Evolutionary conservation across 1,140 invertebrate genomes (phyloP).

Genomic region (Cotesia typhae): DNA sequence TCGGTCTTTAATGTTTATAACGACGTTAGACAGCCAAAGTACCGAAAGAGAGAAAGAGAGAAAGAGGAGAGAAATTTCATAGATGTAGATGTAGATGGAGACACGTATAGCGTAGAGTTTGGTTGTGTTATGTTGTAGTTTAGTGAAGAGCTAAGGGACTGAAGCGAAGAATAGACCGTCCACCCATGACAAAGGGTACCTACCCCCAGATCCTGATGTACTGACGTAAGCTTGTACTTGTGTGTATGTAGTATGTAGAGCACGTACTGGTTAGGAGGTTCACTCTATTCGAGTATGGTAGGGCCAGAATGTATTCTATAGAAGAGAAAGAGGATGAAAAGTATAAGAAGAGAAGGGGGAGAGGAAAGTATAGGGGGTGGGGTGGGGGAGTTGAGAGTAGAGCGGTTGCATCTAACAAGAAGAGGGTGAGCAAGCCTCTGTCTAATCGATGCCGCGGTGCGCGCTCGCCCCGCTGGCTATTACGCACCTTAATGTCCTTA

Average conservation of each 20-base stretch:
- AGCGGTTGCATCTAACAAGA: slow-evolving; percentile 53
- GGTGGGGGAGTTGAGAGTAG: slow-evolving; percentile 28
- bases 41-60: slow-evolving; percentile 41
- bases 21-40: slow-evolving; percentile 59
- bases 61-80: slow-evolving; percentile 14
- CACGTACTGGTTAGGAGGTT: slow-evolving; percentile 56
- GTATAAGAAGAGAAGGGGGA: slow-evolving; percentile 40
- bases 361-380: slow-evolving; percentile 40
- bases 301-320: no score
- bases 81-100: slow-evolving; percentile 38
- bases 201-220: slow-evolving; percentile 35
- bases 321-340: no score
- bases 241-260: slow-evolving; percentile 67
- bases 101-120: no score
- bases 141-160: not conserved
- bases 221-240: slow-evolving; percentile 60
- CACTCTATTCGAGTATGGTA: slow-evolving; percentile 46
- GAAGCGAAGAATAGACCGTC: not conserved
- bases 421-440: slow-evolving; percentile 59
- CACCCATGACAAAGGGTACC: no score
- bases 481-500: slow-evolving; percentile 67
- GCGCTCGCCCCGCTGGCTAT: slow-evolving; percentile 65
- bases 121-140: not conserved
- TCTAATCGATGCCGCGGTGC: slow-evolving; percentile 66
- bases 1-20: slow-evolving; percentile 66